phyloP scores from a whole-genome alignment of 2,113 vertebrate species.

The Xenopus borealis region DNA sequence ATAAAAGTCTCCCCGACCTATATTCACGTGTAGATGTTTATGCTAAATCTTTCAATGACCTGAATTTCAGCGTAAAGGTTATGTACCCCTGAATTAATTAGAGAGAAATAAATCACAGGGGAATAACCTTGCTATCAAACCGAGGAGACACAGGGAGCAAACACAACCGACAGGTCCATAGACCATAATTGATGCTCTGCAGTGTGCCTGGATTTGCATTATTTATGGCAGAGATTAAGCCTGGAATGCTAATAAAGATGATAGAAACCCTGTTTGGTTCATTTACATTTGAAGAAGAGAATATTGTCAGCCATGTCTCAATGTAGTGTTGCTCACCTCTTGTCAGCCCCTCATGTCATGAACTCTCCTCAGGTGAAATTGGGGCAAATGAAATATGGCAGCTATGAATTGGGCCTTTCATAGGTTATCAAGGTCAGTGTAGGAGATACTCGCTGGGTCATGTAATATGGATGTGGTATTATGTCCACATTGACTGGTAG shows the following conservation, averaged over 20 bases:
- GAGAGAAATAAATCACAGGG: neutral
- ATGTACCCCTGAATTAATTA: conserved; percentile 20
- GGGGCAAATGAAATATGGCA: too few relatives aligned
- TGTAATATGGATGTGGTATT: too few relatives aligned
- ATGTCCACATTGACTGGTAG: too few relatives aligned
- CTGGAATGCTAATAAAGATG: neutral
- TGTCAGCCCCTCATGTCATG: too few relatives aligned
- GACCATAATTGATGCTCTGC: conserved; percentile 8
- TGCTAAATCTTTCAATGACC: conserved; percentile 5
- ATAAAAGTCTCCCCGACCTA: neutral
- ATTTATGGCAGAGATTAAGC: conserved; percentile 3
- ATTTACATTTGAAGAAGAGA: neutral
- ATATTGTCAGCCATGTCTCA: too few relatives aligned
- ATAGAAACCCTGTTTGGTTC: neutral
- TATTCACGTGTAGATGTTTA: neutral
- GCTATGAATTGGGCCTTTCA: too few relatives aligned
- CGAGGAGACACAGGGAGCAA: conserved; percentile 2
- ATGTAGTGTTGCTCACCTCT: too few relatives aligned
- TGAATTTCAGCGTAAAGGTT: conserved; percentile 1
- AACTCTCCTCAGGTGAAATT: too few relatives aligned
- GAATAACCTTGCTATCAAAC: neutral
- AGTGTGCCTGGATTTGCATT: conserved; percentile 4
- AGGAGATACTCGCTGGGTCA: too few relatives aligned
- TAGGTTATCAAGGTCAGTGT: too few relatives aligned
- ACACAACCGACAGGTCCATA: neutral